A percentile compares a stretch with the other conserved stretches of the same genome.
Conservation (phyloP, 23 tunicate species). For the Botrylloides violaceus region DNA sequence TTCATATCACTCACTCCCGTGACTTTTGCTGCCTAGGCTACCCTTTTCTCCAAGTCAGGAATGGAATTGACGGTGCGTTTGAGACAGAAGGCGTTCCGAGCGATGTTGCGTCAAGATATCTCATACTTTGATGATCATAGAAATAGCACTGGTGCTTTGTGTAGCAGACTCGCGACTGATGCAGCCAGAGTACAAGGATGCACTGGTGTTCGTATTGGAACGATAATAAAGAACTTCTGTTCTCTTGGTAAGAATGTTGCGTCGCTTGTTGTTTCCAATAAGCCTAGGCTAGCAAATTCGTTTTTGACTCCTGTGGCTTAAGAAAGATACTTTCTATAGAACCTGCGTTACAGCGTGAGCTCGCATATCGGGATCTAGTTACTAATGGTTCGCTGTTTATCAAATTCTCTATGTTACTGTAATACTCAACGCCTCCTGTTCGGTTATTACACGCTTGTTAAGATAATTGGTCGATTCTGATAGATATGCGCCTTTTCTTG, state of each 20-base stretch:
- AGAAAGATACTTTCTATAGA: too few relatives aligned
- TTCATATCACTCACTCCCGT: background rate
- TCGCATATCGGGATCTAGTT: too few relatives aligned
- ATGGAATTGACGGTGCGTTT: constrained; percentile 70
- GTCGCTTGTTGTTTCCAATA: too few relatives aligned
- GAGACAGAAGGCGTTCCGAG: constrained; percentile 41
- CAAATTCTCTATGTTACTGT: too few relatives aligned
- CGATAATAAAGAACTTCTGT: constrained; percentile 56
- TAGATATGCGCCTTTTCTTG: too few relatives aligned
- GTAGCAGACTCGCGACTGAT: constrained; percentile 80
- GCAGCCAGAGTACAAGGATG: constrained; percentile 88
- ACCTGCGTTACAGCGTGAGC: too few relatives aligned
- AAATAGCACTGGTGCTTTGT: constrained; percentile 84
- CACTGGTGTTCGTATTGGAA: constrained; percentile 73
- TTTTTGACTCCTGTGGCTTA: too few relatives aligned
- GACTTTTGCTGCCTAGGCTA: constrained; percentile 33
- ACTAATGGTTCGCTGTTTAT: too few relatives aligned
- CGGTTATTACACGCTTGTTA: too few relatives aligned
- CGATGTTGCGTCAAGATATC: constrained; percentile 71
- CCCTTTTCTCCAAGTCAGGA: constrained; percentile 78
- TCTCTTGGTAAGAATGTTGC: constrained; percentile 41
- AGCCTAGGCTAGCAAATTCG: too few relatives aligned
- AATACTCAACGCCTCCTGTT: too few relatives aligned
- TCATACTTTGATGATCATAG: constrained; percentile 79
- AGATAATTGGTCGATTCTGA: too few relatives aligned